Evolutionary conservation across 2,797 vertebrate genomes (phyloP), one percentile per base, ranked within the genome.

Genomic region (Cuniculus paca): DNA sequence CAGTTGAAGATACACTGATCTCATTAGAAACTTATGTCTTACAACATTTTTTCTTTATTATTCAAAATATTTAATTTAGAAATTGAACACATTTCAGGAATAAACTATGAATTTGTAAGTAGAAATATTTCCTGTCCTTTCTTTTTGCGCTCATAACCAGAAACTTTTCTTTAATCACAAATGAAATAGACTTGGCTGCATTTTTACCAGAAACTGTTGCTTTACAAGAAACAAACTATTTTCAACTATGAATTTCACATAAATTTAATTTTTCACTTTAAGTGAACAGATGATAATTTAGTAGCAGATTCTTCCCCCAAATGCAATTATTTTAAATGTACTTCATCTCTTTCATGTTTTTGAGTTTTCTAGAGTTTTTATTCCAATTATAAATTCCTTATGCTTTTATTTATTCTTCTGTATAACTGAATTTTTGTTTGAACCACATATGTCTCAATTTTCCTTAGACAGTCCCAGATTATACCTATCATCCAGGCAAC

Each of bases 281-380:
- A 98, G 68, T 42, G 89, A 97, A 92, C 96, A 97, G 95, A 97
- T 92, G 96, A 97, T 91, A 96, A 95, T 84, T 95, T 89, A 74
- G 86, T 50, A 92, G 93, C 84, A 97, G 83, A 96, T 93, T 94
- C 96, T 45, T 89, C 34, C 65, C 68, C 42, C 6, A 88, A 92
- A 95, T 61, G 70, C 82, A 94, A 28, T n/a, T 36, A 70, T 93
- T 93, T 95, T 91, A 92, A 95, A 39, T 95, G 48, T 16, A 93
- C 90, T 93, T 96, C 65, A 95, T 63, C 60, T 92, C 85, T 91
- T 95, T 92, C 6, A 14, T 81, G 91, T 28, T 95, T 95, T 48
- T 50, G 11, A 50, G 52, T 96, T 95, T 96, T 95, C 58, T 82
- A 75, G 42, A 91, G 54, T 86, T 97, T 93, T 97, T 92, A 92